Evolutionary conservation across 1,140 invertebrate genomes (phyloP), one percentile per base, ranked within the genome.

Genomic region (Mya arenaria): DNA sequence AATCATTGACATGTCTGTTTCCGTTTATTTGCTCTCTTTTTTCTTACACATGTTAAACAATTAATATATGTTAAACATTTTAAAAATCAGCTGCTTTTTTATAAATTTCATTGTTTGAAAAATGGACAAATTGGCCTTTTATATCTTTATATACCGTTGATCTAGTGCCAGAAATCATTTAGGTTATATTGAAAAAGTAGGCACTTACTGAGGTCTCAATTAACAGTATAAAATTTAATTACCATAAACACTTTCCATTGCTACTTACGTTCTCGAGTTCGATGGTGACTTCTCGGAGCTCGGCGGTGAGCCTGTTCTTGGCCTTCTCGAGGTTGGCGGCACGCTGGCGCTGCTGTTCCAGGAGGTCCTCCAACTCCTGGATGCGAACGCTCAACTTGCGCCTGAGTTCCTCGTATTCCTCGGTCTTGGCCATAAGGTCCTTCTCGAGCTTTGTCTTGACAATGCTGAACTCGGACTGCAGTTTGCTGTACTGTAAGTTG

Each of bases 361-460:
- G 60, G 15, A 71, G 82, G 58, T 91, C 90, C 62, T 92, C 92
- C 37, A 93, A 84, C 79, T 93, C 92, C 48, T 85, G 85, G 84
- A 93, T 90, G 52, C 90, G 89, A 55, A 87, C 85, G 44, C 83
- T 91, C 77, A 93, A 80, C 66, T 87, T 90, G 69, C 92, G 90
- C 74, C 92, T 93, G 69, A 88, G 82, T 39, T 93, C 92, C 78
- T 93, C 92, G 30, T 92, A 79, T 80, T 93, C 92, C 71, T 93
- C 92, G 34, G 86, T 88, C 82, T 89, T 90, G 69, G 87, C 80
- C 65, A 91, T 83, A 30, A 93, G 65, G 81, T 93, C 92, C 82
- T 90, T 92, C 83, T 93, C 92, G 77, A 90, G 91, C 82, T 88
- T 89, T 68, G 86, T 85, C 86, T 92, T 92, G 72, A 92, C 86